These are phyloP conservation scores for Apogon hyalosoma DNA, from an alignment of 2,797 vertebrate genomes.

Conservation along the genomic window DNA sequence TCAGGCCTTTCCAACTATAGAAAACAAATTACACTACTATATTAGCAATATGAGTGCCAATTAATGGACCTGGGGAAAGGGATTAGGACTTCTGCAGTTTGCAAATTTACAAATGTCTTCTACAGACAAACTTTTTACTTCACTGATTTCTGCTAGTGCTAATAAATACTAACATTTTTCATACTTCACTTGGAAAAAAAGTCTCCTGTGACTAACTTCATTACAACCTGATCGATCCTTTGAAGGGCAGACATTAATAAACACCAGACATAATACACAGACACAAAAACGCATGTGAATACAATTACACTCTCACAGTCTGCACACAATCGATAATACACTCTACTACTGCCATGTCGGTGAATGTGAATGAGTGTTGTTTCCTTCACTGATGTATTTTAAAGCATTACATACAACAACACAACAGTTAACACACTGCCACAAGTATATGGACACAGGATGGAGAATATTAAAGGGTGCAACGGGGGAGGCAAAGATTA, in stretches of 20 bases:
- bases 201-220: background rate
- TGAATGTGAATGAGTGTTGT: slow-evolving; percentile 30
- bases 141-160: background rate
- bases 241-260: slow-evolving; percentile 42
- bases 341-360: slow-evolving; percentile 21
- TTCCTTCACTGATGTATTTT: slow-evolving; percentile 4
- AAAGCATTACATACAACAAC: slow-evolving; percentile 32
- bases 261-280: slow-evolving; percentile 29
- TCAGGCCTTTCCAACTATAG: slow-evolving; percentile 1
- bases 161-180: background rate
- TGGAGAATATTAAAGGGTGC: slow-evolving; percentile 84
- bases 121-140: slow-evolving; percentile 1
- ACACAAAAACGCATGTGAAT: slow-evolving; percentile 15
- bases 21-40: slow-evolving; percentile 11
- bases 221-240: slow-evolving; percentile 19
- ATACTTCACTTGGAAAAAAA: slow-evolving; percentile 9
- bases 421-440: slow-evolving; percentile 41
- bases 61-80: background rate
- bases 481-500: slow-evolving; percentile 53
- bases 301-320: slow-evolving; percentile 10
- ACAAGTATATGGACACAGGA: slow-evolving; percentile 57
- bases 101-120: no score
- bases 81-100: background rate
- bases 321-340: slow-evolving; percentile 36
- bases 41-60: background rate